A percentile compares a stretch with the other conserved stretches of the same genome.
Evolutionary conservation across 92 coral and sea anemone genomes (phyloP).

Genomic region (Meandrina meandrites): DNA sequence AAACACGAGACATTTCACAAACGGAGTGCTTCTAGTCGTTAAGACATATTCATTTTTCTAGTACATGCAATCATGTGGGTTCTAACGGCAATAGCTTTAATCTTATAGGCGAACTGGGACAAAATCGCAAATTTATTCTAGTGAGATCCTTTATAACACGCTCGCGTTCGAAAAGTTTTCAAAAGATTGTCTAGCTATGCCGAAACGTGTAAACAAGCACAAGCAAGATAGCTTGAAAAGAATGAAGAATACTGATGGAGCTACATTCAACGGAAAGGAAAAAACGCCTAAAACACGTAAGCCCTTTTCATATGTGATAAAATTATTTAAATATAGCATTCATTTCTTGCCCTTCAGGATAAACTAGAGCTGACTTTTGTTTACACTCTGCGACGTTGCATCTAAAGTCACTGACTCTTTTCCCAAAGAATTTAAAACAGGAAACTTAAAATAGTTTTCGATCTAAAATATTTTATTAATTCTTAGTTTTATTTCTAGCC

Average conservation of each 20-base stretch:
- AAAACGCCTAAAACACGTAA: constrained; percentile 10
- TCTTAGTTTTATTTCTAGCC: too few relatives aligned
- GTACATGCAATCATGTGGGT: not conserved
- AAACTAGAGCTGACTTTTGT: not conserved
- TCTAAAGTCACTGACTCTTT: not conserved
- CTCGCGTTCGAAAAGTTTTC: not conserved
- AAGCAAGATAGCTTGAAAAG: not conserved
- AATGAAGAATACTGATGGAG: not conserved
- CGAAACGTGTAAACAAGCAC: constrained; percentile 14
- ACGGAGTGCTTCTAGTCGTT: not conserved
- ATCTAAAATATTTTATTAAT: not conserved
- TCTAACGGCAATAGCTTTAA: not conserved
- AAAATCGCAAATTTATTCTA: not conserved
- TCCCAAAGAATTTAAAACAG: not conserved
- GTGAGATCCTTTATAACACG: not conserved
- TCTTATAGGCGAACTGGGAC: not conserved
- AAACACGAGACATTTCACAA: not conserved
- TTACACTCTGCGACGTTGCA: not conserved
- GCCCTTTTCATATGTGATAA: not conserved
- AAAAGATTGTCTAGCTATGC: constrained; percentile 13
- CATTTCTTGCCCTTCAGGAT: not conserved
- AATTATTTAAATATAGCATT: not conserved
- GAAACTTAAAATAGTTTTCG: not conserved
- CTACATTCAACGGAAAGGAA: constrained; percentile 10
- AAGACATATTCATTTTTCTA: not conserved